These are phyloP conservation scores for Drosophila merina DNA, from an alignment of 2,888 invertebrate species.

Conservation along the genomic window DNA sequence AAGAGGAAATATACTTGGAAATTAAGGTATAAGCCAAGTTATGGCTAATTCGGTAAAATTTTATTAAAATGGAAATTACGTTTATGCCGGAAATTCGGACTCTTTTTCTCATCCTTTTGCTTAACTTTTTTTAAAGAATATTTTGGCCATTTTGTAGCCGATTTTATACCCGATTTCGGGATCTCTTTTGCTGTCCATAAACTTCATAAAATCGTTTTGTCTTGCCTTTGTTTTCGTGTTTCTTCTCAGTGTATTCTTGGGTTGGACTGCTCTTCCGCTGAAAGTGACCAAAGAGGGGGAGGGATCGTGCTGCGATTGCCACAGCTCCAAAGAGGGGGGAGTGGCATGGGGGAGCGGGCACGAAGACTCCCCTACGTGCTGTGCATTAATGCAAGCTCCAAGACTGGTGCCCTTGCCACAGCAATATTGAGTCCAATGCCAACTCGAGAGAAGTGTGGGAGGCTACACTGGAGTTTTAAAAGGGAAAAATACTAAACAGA, in stretches of 20 bases:
- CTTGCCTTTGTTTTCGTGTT: neutral
- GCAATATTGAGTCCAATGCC: slow-evolving; percentile 72
- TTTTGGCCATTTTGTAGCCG: too few relatives aligned
- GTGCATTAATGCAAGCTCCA: slow-evolving; percentile 62
- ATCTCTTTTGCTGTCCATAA: too few relatives aligned
- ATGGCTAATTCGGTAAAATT: too few relatives aligned
- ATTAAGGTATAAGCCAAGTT: neutral
- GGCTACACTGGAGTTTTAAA: neutral
- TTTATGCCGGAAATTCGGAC: too few relatives aligned
- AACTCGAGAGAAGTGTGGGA: slow-evolving; percentile 11
- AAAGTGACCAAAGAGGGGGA: slow-evolving; percentile 37
- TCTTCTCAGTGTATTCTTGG: neutral
- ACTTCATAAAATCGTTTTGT: neutral
- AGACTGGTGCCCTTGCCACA: slow-evolving; percentile 42
- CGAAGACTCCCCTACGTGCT: slow-evolving; percentile 52
- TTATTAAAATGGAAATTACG: too few relatives aligned
- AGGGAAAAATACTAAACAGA: too few relatives aligned
- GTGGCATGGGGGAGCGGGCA: neutral
- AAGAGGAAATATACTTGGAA: neutral
- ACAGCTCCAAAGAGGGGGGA: slow-evolving; percentile 21
- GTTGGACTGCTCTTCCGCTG: slow-evolving; percentile 34
- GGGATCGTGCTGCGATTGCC: slow-evolving; percentile 23
- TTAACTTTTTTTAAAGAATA: too few relatives aligned
- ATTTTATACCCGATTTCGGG: too few relatives aligned
- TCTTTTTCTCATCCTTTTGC: too few relatives aligned